Conservation (phyloP, 1,140 invertebrate species). For the Rhopalosiphum maidis region DNA sequence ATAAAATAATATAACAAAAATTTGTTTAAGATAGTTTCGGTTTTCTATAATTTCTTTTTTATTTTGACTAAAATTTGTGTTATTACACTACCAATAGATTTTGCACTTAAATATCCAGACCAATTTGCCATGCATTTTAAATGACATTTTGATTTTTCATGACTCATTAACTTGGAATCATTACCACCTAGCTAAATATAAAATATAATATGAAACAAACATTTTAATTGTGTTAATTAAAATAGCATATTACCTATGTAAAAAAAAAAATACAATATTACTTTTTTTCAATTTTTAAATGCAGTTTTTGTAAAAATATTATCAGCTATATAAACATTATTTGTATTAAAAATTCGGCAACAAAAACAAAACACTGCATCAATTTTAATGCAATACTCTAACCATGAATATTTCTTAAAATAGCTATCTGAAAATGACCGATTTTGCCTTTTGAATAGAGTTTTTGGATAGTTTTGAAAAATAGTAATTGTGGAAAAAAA, state of each 20-base stretch:
- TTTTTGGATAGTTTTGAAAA: neutral
- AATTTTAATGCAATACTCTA: neutral
- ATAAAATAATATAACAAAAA: neutral
- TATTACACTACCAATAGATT: neutral
- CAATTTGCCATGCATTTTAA: constrained; percentile 22
- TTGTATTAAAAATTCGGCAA: neutral
- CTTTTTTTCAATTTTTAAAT: neutral
- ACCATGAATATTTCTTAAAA: neutral
- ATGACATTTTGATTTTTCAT: neutral
- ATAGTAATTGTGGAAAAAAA: no score
- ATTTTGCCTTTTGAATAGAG: neutral
- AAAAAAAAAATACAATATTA: neutral
- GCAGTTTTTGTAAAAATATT: neutral
- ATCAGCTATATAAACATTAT: neutral
- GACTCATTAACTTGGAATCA: neutral
- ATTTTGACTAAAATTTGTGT: neutral
- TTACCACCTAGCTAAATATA: neutral
- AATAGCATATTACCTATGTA: neutral
- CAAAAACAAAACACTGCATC: neutral
- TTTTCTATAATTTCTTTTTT: neutral
- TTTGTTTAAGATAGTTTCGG: no score
- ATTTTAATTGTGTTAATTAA: neutral
- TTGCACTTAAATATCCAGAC: neutral
- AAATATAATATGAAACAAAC: neutral
- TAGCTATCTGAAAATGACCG: neutral